Percentiles rank a stretch among this genome's conserved stretches.
phyloP scores from a whole-genome alignment of 2,797 vertebrate species.

The Fundulus diaphanus region DNA sequence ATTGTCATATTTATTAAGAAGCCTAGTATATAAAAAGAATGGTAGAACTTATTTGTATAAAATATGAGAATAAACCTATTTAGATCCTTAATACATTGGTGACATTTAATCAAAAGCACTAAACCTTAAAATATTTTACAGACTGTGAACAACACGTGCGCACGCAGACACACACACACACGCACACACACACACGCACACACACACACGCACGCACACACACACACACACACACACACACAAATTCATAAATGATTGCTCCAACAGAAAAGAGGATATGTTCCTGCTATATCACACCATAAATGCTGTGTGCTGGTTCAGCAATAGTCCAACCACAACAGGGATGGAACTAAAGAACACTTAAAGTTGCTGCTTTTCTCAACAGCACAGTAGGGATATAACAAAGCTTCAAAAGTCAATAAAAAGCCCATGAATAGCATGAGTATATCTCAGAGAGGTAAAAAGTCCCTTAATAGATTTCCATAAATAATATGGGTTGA shows the following conservation, averaged over 20 bases:
- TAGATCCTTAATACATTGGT: neutral
- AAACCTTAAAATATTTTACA: neutral
- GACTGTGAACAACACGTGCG: neutral
- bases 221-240: neutral
- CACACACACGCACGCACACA: too few species aligned
- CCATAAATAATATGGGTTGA: neutral
- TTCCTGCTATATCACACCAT: neutral
- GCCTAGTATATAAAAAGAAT: neutral
- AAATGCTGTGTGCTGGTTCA: slow-evolving; percentile 28
- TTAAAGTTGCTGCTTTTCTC: slow-evolving; percentile 62
- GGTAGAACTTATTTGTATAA: neutral
- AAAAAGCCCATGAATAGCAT: slow-evolving; percentile 59
- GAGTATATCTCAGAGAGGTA: slow-evolving; percentile 26
- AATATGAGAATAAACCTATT: neutral
- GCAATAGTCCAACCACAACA: slow-evolving; percentile 50
- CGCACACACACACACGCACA: too few species aligned
- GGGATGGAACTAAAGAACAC: slow-evolving; percentile 60
- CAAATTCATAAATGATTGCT: neutral
- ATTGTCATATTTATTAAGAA: neutral
- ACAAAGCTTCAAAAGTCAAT: slow-evolving; percentile 63
- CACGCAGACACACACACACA: too few species aligned
- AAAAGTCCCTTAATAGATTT: slow-evolving; percentile 2
- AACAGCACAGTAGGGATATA: slow-evolving; percentile 58
- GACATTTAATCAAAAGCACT: neutral
- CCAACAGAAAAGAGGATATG: neutral